A percentile compares a stretch with the other conserved stretches of the same genome.
phyloP scores from a whole-genome alignment of 1,140 invertebrate genomes.

The Drosophila athabasca region DNA sequence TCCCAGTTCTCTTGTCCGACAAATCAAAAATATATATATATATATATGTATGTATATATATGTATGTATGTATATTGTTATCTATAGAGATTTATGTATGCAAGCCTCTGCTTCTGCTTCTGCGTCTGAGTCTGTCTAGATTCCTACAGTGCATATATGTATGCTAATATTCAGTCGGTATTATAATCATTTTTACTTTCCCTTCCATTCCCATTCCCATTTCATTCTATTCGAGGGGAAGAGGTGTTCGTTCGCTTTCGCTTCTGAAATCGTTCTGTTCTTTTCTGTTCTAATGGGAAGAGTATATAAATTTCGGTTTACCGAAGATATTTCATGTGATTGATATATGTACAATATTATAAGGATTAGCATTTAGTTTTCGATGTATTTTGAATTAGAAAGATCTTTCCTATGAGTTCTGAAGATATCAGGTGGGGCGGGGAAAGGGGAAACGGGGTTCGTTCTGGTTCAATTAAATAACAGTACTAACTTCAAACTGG shows the following conservation, averaged over 20 bases:
- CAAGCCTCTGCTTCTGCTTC: conserved; percentile 49
- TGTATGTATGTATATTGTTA: conserved; percentile 50
- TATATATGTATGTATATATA: conserved; percentile 10
- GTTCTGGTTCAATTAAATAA: conserved; percentile 70
- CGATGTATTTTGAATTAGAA: conserved; percentile 49
- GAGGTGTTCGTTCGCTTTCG: conserved; percentile 15
- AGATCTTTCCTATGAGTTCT: conserved; percentile 25
- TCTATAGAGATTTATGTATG: conserved; percentile 45
- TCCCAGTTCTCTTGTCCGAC: conserved; percentile 33
- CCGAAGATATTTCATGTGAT: conserved; percentile 28
- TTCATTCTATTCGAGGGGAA: conserved; percentile 3
- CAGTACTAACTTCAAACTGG: conserved; percentile 64
- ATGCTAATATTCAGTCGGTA: conserved; percentile 78
- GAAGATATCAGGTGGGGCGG: background rate
- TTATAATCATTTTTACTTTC: conserved; percentile 45
- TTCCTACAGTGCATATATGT: conserved; percentile 39
- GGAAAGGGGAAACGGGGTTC: conserved; percentile 1
- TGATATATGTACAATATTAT: conserved; percentile 48
- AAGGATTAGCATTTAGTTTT: conserved; percentile 39
- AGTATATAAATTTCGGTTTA: conserved; percentile 36
- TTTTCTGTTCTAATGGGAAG: conserved; percentile 50
- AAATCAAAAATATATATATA: conserved; percentile 57
- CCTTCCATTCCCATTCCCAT: no score
- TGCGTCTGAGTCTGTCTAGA: conserved; percentile 40
- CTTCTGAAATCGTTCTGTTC: conserved; percentile 39